phyloP scores from a whole-genome alignment of 1,140 invertebrate species.

The Dreissena polymorpha region DNA sequence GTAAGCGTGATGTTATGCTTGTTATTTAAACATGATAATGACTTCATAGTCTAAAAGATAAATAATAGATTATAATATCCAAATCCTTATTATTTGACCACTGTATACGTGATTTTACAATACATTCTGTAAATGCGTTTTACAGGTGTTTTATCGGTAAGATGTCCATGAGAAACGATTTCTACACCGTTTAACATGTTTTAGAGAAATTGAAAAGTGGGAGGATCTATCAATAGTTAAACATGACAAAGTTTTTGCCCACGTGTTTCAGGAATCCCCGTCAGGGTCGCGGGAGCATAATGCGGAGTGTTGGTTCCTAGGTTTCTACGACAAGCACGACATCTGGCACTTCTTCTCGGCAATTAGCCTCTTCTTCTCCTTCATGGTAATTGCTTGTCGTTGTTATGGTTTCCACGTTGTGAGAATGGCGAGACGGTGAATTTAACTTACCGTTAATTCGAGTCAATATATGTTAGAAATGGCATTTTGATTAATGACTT shows the following conservation, averaged over 20 bases:
- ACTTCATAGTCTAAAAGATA: too few species aligned
- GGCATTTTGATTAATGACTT: neutral
- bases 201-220: too few species aligned
- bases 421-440: neutral
- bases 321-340: constrained; percentile 93
- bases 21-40: too few species aligned
- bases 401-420: neutral
- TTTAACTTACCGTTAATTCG: neutral
- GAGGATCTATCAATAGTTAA: neutral
- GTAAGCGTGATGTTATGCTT: too few species aligned
- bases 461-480: neutral
- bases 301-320: constrained; percentile 86
- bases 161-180: too few species aligned
- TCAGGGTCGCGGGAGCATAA: constrained; percentile 90
- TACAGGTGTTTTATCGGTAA: too few species aligned
- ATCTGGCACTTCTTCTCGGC: constrained; percentile 95
- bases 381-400: constrained; percentile 79
- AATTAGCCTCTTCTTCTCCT: constrained; percentile 92
- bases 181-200: too few species aligned
- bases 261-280: constrained; percentile 83
- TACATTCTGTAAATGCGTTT: too few species aligned
- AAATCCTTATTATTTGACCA: too few species aligned
- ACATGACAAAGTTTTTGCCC: constrained; percentile 39
- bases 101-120: too few species aligned
- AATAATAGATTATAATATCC: too few species aligned